phyloP scores from a whole-genome alignment of 2,888 invertebrate species.

The Drosophila bunnanda region DNA sequence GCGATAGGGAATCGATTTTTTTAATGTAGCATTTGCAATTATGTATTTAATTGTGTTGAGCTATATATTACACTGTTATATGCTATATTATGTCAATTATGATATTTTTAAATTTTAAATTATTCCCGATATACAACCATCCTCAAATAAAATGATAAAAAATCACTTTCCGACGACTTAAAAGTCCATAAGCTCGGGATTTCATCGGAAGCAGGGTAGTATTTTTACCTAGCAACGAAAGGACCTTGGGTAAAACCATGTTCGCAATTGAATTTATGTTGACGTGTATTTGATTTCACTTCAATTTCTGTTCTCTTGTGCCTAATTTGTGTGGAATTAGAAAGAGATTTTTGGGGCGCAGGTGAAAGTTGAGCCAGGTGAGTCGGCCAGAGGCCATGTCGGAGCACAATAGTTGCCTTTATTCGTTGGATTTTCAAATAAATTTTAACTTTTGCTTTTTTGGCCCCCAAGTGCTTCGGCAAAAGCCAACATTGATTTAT shows the following conservation, averaged over 20 bases:
- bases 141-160: background rate
- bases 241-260: conserved; percentile 14
- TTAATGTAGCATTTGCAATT: no score
- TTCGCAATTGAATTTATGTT: conserved; percentile 38
- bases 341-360: conserved; percentile 17
- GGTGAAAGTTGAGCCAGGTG: conserved; percentile 19
- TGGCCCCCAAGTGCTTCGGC: conserved; percentile 5
- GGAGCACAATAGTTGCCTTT: conserved; percentile 13
- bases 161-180: background rate
- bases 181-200: background rate
- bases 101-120: no score
- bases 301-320: conserved; percentile 36
- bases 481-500: conserved; percentile 41
- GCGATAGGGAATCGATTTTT: no score
- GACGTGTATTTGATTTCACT: conserved; percentile 36
- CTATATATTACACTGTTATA: no score
- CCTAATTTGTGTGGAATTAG: conserved; percentile 43
- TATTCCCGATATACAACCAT: background rate
- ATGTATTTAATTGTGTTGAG: no score
- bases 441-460: conserved; percentile 24
- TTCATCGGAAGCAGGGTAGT: background rate
- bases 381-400: conserved; percentile 1
- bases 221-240: conserved; percentile 20
- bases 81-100: no score
- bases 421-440: conserved; percentile 21